These are phyloP conservation scores for Cebidichthys violaceus DNA, from an alignment of 2,113 vertebrate genomes.

Conservation along the genomic window DNA sequence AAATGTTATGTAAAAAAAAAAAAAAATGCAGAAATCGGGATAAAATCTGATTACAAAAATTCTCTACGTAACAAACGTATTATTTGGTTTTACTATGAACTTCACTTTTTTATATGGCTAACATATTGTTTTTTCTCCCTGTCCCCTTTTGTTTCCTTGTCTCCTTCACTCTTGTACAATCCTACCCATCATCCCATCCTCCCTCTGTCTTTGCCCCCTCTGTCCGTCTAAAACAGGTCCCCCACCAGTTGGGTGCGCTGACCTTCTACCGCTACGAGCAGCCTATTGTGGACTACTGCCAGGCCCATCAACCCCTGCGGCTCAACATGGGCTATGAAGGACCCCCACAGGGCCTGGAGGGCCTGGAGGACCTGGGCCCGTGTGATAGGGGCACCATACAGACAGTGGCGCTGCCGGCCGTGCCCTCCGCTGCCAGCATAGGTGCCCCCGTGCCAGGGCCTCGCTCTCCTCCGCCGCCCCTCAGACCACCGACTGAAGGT, in stretches of 20 bases:
- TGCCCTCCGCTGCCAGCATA: constrained; percentile 75
- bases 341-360: constrained; percentile 82
- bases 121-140: constrained; percentile 3
- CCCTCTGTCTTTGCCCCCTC: background rate
- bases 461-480: constrained; percentile 74
- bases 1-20: background rate
- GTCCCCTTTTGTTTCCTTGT: constrained; percentile 1
- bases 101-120: background rate
- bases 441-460: constrained; percentile 70
- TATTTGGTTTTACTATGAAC: background rate
- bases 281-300: constrained; percentile 87
- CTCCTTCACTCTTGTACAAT: constrained; percentile 9
- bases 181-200: constrained; percentile 6
- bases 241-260: constrained; percentile 87
- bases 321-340: constrained; percentile 86
- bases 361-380: constrained; percentile 78
- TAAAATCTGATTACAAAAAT: background rate
- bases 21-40: background rate
- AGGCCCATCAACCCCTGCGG: constrained; percentile 86
- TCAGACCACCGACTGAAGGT: constrained; percentile 76
- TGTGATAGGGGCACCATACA: constrained; percentile 83
- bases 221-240: constrained; percentile 74
- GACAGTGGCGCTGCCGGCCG: constrained; percentile 82
- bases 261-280: constrained; percentile 87
- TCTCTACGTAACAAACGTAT: background rate